Base-by-base conservation (phyloP, 92 coral and sea anemone genomes). In the Umimayanthus kanabou region DNA sequence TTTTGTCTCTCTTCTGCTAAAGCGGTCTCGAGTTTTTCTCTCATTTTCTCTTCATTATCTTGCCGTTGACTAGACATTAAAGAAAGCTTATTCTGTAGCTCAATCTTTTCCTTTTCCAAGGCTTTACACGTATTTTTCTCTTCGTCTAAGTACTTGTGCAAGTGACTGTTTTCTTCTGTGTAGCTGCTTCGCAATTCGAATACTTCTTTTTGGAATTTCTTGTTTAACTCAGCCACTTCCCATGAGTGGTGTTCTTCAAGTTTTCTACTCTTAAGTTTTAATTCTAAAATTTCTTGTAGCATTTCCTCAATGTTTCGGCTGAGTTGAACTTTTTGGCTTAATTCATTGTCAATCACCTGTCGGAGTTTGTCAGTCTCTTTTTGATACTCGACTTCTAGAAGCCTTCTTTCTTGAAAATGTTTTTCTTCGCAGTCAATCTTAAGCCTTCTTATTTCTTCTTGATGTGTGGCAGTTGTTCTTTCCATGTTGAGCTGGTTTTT, bases 21-120 rank as follows among this genome's bases (percentile, higher is more conserved):
- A 18, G 25, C 18, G 29, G 29, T 30, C 15, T 61, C 43, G 10
- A 80, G 29, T 1, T 30, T 9, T 37, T 37, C 26, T 23, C 67
- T 61, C 28, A 39, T 18, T 80, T 37, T 40, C 5, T 61, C 30
- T 33, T 61, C 73, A 61, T 20, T 65, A 18, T 80, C 73, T 33
- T 39, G 72, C 49, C 29, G 28, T 23, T 80, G 50, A 22, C 9
- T 9, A 16, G 55, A 80, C 18, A 80, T 39, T 23, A 37, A n/a
- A 37, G 45, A 29, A 0, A 80, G 39, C 30, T 80, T 40, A 22
- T 37, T 37, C 16, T 33, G 30, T 18, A 80, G 72, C 47, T 80
- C 85, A 80, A n/a, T 7, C 25, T 80, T 80, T 9, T 29, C 73
- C 22, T 80, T 80, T 39, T 80, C 85, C 26, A 80, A 65, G 20